Percentiles rank a stretch among this genome's conserved stretches.
Evolutionary conservation across 2,797 vertebrate genomes (phyloP).

Genomic region (Cercopithecus petaurista): DNA sequence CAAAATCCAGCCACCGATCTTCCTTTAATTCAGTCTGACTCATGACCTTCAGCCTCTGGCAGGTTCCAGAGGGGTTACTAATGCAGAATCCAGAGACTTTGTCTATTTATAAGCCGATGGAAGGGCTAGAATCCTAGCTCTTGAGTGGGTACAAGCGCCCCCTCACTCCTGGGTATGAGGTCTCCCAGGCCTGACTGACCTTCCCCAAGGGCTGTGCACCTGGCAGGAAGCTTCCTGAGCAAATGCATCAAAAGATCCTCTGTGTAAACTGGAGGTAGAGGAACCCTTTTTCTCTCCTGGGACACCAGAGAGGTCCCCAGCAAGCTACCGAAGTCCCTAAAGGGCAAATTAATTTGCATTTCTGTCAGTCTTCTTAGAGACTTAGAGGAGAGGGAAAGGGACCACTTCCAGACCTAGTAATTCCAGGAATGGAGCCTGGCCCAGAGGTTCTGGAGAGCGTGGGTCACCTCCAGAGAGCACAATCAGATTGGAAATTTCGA

Average conservation of each 20-base stretch:
- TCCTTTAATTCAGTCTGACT: constrained; percentile 75
- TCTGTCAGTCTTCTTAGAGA: not conserved
- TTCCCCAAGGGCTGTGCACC: not conserved
- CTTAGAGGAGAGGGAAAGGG: not conserved
- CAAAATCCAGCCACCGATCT: constrained; percentile 59
- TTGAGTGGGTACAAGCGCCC: rapidly evolving
- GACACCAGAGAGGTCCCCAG: not conserved
- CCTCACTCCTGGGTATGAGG: not conserved
- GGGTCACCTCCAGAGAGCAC: not conserved
- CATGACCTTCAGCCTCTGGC: constrained; percentile 75
- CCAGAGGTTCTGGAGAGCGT: not conserved
- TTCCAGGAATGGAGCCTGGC: not conserved
- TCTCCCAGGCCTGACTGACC: not conserved
- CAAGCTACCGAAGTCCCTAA: not conserved
- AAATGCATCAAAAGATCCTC: not conserved
- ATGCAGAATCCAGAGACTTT: constrained; percentile 68
- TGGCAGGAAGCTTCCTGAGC: not conserved
- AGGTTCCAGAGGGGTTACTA: constrained; percentile 58
- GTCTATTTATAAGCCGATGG: constrained; percentile 75
- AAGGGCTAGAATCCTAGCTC: constrained; percentile 51
- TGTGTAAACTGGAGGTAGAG: not conserved
- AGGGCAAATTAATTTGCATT: not conserved
- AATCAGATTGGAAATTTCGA: not conserved
- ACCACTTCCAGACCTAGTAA: not conserved
- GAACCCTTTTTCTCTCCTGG: not conserved